Conservation (phyloP, 2,797 vertebrate species). For the Sebastes variabilis region DNA sequence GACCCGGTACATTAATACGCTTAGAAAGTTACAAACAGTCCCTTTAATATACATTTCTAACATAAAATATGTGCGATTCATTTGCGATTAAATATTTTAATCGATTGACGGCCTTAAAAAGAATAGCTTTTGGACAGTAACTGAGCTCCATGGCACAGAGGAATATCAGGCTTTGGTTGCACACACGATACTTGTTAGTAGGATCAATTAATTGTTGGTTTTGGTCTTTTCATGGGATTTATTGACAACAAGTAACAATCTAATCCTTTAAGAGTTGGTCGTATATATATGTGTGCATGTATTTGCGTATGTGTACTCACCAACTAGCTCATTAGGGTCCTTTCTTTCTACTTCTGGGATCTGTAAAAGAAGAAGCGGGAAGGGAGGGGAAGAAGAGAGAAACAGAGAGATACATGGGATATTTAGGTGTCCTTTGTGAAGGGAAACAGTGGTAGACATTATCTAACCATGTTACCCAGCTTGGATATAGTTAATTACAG, state of each 20-base stretch:
- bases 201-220: background rate
- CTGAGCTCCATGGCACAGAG: too few relatives aligned
- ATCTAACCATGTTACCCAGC: background rate
- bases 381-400: background rate
- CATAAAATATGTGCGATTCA: too few relatives aligned
- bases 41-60: too few relatives aligned
- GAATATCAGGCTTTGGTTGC: too few relatives aligned
- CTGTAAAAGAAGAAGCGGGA: slow-evolving; percentile 58
- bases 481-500: background rate
- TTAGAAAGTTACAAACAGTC: too few relatives aligned
- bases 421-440: slow-evolving; percentile 25
- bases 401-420: slow-evolving; percentile 1
- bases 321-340: slow-evolving; percentile 96
- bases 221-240: background rate
- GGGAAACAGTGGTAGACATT: background rate
- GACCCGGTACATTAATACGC: too few relatives aligned
- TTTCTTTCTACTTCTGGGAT: slow-evolving; percentile 87
- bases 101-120: too few relatives aligned
- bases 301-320: slow-evolving; percentile 80
- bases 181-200: too few relatives aligned
- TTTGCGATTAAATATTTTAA: too few relatives aligned
- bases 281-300: background rate
- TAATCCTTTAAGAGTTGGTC: background rate
- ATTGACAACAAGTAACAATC: background rate
- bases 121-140: too few relatives aligned